These are phyloP conservation scores for Botrylloides violaceus DNA, from an alignment of 23 tunicate species.

Conservation along the genomic window DNA sequence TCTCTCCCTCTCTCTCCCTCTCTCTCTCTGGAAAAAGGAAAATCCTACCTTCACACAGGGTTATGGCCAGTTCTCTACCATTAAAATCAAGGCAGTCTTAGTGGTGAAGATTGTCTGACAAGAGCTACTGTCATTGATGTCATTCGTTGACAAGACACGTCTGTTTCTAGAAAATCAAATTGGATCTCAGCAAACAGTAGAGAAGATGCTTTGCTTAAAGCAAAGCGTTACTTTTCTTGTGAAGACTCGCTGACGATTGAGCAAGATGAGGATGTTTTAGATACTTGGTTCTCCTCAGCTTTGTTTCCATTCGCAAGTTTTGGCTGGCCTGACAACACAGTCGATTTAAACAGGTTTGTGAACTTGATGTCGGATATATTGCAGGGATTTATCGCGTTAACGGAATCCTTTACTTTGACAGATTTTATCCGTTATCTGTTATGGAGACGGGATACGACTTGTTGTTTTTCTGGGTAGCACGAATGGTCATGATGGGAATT, in stretches of 20 bases:
- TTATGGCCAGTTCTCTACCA: too few relatives aligned
- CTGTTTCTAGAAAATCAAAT: conserved; percentile 14
- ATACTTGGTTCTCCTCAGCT: conserved; percentile 93
- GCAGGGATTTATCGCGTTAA: not conserved
- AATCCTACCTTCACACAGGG: too few relatives aligned
- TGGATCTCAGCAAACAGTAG: conserved; percentile 52
- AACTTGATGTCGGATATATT: not conserved
- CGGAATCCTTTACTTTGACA: too few relatives aligned
- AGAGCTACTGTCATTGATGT: not conserved
- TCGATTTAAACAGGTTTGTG: conserved; percentile 45
- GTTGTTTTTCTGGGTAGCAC: conserved; percentile 80
- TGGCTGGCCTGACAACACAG: conserved; percentile 75
- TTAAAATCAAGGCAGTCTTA: too few relatives aligned
- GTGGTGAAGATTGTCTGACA: too few relatives aligned
- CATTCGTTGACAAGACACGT: not conserved
- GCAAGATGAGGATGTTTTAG: conserved; percentile 71
- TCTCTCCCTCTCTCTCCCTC: too few relatives aligned
- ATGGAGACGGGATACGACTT: conserved; percentile 89
- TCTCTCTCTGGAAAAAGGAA: too few relatives aligned
- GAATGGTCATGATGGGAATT: conserved; percentile 83
- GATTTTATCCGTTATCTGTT: conserved; percentile 62
- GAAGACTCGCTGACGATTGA: not conserved
- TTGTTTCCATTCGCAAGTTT: conserved; percentile 84
- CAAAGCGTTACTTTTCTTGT: not conserved
- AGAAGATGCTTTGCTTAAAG: conserved; percentile 27